These are phyloP conservation scores for Salvelinus sp. DNA, from an alignment of 2,113 vertebrate species.

Conservation along the genomic window DNA sequence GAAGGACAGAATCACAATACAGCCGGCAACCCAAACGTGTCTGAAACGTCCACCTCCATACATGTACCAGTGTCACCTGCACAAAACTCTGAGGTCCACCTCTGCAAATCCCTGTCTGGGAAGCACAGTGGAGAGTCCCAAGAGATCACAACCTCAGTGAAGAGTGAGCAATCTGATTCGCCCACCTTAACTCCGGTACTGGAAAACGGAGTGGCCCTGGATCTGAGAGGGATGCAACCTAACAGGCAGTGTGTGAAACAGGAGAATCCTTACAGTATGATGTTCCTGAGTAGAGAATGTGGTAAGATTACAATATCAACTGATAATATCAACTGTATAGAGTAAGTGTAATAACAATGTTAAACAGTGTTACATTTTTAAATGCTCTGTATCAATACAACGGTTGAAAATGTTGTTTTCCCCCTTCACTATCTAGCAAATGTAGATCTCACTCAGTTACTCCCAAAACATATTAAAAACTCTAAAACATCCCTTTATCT, in stretches of 20 bases:
- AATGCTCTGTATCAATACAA: too few relatives aligned
- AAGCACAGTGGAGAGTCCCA: constrained; percentile 76
- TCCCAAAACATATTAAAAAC: too few relatives aligned
- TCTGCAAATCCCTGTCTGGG: constrained; percentile 74
- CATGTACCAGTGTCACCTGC: constrained; percentile 74
- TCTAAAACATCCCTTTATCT: too few relatives aligned
- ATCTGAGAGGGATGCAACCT: constrained; percentile 78
- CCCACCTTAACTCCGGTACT: constrained; percentile 71
- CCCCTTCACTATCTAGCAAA: too few relatives aligned
- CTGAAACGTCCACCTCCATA: constrained; percentile 81
- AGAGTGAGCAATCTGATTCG: constrained; percentile 86
- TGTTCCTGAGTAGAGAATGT: constrained; percentile 89
- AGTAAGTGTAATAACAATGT: too few relatives aligned
- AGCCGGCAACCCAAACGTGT: constrained; percentile 76
- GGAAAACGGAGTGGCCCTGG: constrained; percentile 72
- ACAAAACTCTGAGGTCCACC: constrained; percentile 66
- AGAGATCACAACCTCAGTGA: constrained; percentile 78
- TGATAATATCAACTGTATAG: constrained; percentile 60
- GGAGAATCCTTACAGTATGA: constrained; percentile 82
- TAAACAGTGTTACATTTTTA: too few relatives aligned
- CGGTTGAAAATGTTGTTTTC: too few relatives aligned
- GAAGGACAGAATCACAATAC: constrained; percentile 80
- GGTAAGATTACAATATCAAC: constrained; percentile 79
- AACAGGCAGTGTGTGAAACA: constrained; percentile 83
- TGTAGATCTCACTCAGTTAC: too few relatives aligned